Evolutionary conservation across 1,140 invertebrate genomes (phyloP).

Genomic region (Tetraneura akinire): DNA sequence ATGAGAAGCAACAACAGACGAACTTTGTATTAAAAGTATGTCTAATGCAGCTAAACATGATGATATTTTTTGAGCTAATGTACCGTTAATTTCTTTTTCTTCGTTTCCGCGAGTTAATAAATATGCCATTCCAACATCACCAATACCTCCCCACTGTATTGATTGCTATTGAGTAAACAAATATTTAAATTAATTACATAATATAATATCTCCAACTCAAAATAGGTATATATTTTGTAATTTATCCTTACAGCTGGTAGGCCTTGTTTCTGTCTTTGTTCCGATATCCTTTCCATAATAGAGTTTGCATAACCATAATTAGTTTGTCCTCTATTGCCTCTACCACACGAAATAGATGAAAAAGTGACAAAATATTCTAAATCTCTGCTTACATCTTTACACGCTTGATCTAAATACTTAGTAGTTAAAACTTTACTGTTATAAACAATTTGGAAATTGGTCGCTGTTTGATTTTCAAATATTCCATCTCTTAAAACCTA

Average conservation of each 20-base stretch:
- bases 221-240: neutral
- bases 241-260: slow-evolving; percentile 51
- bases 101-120: slow-evolving; percentile 22
- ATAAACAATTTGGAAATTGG: slow-evolving; percentile 39
- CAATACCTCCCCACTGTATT: slow-evolving; percentile 52
- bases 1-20: slow-evolving; percentile 33
- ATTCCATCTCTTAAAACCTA: slow-evolving; percentile 50
- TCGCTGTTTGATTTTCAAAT: slow-evolving; percentile 47
- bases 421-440: slow-evolving; percentile 47
- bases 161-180: slow-evolving; percentile 18
- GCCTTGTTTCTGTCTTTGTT: slow-evolving; percentile 51
- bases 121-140: slow-evolving; percentile 52
- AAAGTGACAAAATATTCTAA: slow-evolving; percentile 57
- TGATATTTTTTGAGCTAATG: slow-evolving; percentile 44
- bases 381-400: neutral
- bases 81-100: slow-evolving; percentile 48
- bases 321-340: slow-evolving; percentile 55
- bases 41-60: slow-evolving; percentile 38
- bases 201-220: neutral
- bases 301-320: slow-evolving; percentile 56
- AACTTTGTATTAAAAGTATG: slow-evolving; percentile 12
- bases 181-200: neutral
- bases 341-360: slow-evolving; percentile 54
- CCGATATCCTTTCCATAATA: slow-evolving; percentile 56
- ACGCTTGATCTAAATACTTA: slow-evolving; percentile 25